These are phyloP conservation scores for Carcharodon carcharias DNA, from an alignment of 2,797 vertebrate species.

Conservation along the genomic window DNA sequence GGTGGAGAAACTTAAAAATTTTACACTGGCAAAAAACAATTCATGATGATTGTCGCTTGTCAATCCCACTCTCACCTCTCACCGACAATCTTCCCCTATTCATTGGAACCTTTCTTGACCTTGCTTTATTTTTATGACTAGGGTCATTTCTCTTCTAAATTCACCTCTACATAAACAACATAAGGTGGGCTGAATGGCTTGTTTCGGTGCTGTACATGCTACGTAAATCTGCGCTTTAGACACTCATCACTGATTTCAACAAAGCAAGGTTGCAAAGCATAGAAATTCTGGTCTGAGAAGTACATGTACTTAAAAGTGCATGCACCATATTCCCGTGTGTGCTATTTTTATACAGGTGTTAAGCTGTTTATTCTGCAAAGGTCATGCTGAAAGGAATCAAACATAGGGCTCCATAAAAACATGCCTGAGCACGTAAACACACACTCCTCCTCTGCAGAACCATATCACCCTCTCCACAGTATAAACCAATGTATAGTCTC, in stretches of 20 bases:
- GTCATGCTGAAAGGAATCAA: neutral
- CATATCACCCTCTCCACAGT: neutral
- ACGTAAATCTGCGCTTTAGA: neutral
- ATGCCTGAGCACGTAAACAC: neutral
- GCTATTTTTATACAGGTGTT: neutral
- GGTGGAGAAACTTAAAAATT: neutral
- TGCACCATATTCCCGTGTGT: neutral
- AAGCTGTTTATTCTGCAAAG: neutral
- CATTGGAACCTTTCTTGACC: neutral
- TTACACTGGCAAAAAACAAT: neutral
- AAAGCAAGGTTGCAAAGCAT: neutral
- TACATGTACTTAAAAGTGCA: neutral
- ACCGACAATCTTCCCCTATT: neutral
- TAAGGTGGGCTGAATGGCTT: neutral
- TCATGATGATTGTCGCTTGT: neutral
- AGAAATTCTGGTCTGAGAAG: neutral
- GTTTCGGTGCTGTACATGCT: neutral
- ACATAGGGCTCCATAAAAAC: neutral
- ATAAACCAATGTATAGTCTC: neutral
- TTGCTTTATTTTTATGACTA: neutral
- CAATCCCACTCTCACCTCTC: no score
- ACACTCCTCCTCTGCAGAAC: neutral
- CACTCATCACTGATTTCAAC: neutral
- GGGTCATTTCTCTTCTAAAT: neutral
- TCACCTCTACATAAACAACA: neutral